Percentiles rank a stretch among this genome's conserved stretches.
phyloP scores from a whole-genome alignment of 1,140 invertebrate species.

The Bilobella aurantiaca region DNA sequence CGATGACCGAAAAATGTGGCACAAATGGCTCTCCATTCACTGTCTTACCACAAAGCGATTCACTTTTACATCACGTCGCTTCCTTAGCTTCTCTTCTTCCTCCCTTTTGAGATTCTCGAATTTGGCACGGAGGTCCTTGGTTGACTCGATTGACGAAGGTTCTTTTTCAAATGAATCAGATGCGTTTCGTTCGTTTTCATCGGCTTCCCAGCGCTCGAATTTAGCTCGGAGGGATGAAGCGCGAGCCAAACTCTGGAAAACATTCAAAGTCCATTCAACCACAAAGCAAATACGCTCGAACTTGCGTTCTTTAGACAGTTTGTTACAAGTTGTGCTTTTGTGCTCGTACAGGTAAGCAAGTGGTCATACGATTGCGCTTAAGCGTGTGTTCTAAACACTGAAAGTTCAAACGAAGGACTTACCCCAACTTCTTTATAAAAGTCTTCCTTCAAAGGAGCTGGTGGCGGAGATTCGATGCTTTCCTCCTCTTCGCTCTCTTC shows the following conservation, averaged over 20 bases:
- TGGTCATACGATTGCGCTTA: background rate
- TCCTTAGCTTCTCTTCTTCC: conserved; percentile 37
- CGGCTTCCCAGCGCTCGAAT: conserved; percentile 81
- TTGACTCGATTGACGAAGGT: conserved; percentile 53
- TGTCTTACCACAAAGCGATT: conserved; percentile 75
- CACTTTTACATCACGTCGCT: conserved; percentile 46
- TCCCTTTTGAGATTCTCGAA: conserved; percentile 56
- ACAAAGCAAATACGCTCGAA: background rate
- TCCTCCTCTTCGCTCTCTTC: conserved; percentile 50
- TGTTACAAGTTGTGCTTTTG: no score
- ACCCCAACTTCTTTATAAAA: conserved; percentile 46
- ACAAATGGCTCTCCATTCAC: no score
- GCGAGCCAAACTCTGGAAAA: conserved; percentile 56
- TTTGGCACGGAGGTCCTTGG: conserved; percentile 65
- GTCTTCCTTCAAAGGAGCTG: conserved; percentile 45
- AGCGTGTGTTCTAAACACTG: background rate
- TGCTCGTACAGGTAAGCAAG: no score
- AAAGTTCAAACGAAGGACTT: no score
- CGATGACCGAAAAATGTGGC: no score
- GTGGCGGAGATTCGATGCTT: conserved; percentile 29
- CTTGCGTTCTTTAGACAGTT: background rate
- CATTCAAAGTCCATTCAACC: background rate
- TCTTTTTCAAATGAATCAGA: conserved; percentile 35
- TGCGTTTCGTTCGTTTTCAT: conserved; percentile 41
- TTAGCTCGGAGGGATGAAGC: conserved; percentile 77